Percentiles rank a stretch among this genome's conserved stretches.
These are phyloP conservation scores for Nannoperca obscura DNA, from an alignment of 2,797 vertebrate species.

Conservation along the genomic window DNA sequence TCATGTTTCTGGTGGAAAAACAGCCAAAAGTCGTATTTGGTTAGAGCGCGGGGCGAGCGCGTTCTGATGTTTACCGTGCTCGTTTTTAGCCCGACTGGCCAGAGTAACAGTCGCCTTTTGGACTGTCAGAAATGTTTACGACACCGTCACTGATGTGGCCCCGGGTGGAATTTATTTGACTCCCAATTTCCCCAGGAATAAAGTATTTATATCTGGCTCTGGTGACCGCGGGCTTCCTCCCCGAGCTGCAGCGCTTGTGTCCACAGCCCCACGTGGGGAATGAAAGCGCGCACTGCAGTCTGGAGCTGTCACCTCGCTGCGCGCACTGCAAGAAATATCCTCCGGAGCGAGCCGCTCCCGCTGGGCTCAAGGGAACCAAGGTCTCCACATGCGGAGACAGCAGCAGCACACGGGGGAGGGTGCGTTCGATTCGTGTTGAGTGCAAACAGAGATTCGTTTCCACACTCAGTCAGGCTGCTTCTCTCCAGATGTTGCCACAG, in stretches of 20 bases:
- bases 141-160: conserved; percentile 81
- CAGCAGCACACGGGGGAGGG: neutral
- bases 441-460: too few species aligned
- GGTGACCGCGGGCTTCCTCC: conserved; percentile 80
- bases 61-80: conserved; percentile 75
- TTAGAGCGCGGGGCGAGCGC: conserved; percentile 69
- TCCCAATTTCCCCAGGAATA: conserved; percentile 81
- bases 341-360: neutral
- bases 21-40: conserved; percentile 72
- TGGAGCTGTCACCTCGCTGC: conserved; percentile 77
- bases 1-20: conserved; percentile 68
- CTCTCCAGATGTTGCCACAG: too few species aligned
- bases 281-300: conserved; percentile 59
- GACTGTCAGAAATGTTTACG: conserved; percentile 79
- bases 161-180: conserved; percentile 82
- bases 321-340: conserved; percentile 49
- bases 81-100: conserved; percentile 72
- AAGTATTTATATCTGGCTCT: conserved; percentile 83
- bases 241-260: conserved; percentile 70
- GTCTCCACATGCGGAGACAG: neutral
- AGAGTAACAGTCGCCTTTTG: conserved; percentile 78
- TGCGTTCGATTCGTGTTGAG: neutral
- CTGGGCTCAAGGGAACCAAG: neutral
- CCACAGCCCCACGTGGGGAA: conserved; percentile 78
- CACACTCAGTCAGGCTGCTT: too few species aligned